These are phyloP conservation scores for Proteles cristata DNA, from an alignment of 2,113 vertebrate species.

Conservation along the genomic window DNA sequence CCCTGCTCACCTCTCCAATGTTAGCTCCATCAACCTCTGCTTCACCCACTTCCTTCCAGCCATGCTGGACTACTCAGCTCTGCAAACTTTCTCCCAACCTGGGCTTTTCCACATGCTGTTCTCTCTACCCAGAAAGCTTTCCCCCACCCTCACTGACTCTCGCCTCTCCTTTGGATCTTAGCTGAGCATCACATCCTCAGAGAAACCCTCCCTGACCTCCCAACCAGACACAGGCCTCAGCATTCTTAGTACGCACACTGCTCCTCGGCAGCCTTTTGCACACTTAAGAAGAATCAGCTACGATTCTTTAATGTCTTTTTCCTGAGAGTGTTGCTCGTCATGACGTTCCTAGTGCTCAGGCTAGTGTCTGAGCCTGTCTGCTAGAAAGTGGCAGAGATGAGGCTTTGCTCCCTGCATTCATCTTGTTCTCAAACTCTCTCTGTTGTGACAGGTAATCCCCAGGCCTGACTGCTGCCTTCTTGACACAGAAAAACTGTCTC, in stretches of 20 bases:
- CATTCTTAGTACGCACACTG: too few species aligned
- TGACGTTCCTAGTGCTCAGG: neutral
- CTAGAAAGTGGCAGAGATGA: neutral
- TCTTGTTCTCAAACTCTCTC: neutral
- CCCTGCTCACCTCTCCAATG: neutral
- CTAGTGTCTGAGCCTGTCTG: neutral
- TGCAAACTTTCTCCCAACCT: neutral
- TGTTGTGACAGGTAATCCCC: neutral
- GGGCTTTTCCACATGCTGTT: neutral
- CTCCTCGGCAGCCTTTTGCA: neutral
- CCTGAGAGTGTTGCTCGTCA: neutral
- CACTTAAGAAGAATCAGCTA: neutral
- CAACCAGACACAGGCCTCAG: too few species aligned
- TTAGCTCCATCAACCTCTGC: neutral
- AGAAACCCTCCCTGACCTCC: neutral
- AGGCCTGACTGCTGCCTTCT: neutral
- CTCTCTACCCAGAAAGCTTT: neutral
- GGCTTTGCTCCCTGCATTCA: neutral
- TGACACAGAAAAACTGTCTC: neutral
- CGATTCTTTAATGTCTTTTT: neutral
- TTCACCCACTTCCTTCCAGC: neutral
- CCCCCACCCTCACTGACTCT: neutral
- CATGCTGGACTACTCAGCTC: neutral
- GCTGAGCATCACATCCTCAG: neutral
- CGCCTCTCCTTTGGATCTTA: neutral